Base-by-base conservation (phyloP, 2,797 vertebrate species). In the Malurus splendens region DNA sequence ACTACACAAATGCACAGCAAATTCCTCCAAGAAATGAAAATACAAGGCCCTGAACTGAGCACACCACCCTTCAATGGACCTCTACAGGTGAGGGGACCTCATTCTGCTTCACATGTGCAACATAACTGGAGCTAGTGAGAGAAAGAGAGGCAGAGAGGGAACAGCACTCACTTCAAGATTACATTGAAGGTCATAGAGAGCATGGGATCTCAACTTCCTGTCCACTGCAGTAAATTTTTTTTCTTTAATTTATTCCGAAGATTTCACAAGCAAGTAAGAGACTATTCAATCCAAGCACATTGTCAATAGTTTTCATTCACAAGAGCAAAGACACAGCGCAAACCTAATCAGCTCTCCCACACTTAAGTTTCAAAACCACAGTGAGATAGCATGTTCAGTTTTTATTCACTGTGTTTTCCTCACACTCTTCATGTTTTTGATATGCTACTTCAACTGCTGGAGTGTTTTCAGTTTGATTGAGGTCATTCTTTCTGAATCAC, bases 341-440 rank as follows among this genome's bases (percentile, higher is more conserved):
- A 84, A 52, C 18, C 45, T 45, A 32, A 70, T 47, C 54, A 84
- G 36, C 56, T 66, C 39, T 71, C 36, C 56, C n/a, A 61, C 14
- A 54, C 15, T 50, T 42, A 15, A 73, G 54, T 33, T 91, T 86
- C 64, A 84, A 88, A 83, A 82, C 9, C 23, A 61, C 28, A 88
- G 52, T 6, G 27, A 92, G 50, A 84, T 2, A 52, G 41, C 48
- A 86, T 0, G 4, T 36, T 48, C 66, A 60, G 6, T 52, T 90
- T 73, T 70, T 55, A 86, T 59, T 76, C 77, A 59, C 52, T 14
- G 9, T 30, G 18, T 67, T 86, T 60, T 70, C 54, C 50, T 60
- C 64, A 67, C 8, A 20, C 6, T 57, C 10, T 8, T 72, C 48
- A 52, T 39, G 14, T 85, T 45, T 78, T 42, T 61, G 13, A 68